Conservation (phyloP, 2,797 vertebrate species). For the Tadarida brasiliensis region DNA sequence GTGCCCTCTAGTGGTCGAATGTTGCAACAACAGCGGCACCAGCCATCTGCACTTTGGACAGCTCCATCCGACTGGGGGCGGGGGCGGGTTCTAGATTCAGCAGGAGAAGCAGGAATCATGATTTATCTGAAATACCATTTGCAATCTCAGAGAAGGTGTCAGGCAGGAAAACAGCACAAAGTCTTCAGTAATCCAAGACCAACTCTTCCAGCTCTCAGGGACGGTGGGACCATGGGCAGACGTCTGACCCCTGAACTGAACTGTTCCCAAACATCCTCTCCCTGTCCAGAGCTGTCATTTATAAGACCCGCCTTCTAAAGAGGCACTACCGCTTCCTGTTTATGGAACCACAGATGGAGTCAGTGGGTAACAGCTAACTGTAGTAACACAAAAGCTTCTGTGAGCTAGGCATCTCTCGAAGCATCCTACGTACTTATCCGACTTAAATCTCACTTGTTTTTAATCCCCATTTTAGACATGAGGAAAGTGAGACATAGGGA, state of each 20-base stretch:
- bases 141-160: not conserved
- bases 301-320: not conserved
- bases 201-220: not conserved
- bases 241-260: not conserved
- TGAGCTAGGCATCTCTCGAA: not conserved
- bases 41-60: rapidly evolving
- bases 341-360: not conserved
- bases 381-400: not conserved
- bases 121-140: not conserved
- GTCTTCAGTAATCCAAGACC: not conserved
- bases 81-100: not conserved
- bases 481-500: not conserved
- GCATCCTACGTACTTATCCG: not conserved
- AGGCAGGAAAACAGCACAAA: not conserved
- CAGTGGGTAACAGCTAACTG: not conserved
- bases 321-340: not conserved
- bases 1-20: conserved; percentile 85
- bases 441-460: not conserved
- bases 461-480: not conserved
- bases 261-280: not conserved
- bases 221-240: no score
- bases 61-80: rapidly evolving
- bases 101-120: not conserved
- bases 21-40: conserved; percentile 9
- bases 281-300: not conserved